phyloP scores from a whole-genome alignment of 2,113 vertebrate genomes.

The Atlantisia rogersi region DNA sequence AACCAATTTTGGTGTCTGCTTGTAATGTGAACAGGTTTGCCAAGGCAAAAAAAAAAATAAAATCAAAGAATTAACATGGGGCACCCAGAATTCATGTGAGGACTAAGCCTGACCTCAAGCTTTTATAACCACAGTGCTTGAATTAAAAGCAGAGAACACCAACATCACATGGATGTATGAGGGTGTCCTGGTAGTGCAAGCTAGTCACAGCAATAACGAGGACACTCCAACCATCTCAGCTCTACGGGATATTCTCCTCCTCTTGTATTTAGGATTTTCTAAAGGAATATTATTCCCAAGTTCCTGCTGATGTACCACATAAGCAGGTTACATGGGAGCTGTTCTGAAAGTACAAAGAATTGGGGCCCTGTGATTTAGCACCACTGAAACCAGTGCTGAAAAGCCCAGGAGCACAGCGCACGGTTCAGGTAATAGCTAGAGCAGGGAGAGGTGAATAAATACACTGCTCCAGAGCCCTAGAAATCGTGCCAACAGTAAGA shows the following conservation, averaged over 20 bases:
- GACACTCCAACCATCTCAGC: neutral
- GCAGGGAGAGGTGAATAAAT: neutral
- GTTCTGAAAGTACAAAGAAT: neutral
- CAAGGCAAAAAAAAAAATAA: no score
- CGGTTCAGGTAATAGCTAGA: neutral
- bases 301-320: neutral
- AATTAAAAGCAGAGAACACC: neutral
- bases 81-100: neutral
- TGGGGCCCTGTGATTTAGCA: neutral
- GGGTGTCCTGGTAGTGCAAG: neutral
- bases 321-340: neutral
- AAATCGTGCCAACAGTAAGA: neutral
- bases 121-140: neutral
- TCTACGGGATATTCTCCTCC: neutral
- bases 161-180: neutral
- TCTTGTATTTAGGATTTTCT: neutral
- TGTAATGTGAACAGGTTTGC: no score
- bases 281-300: neutral
- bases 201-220: neutral
- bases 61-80: no score
- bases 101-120: neutral
- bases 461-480: neutral
- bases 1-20: no score
- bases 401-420: neutral
- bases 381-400: neutral